These are phyloP conservation scores for Syngnathus scovelli DNA, from an alignment of 2,113 vertebrate genomes.

Conservation along the genomic window DNA sequence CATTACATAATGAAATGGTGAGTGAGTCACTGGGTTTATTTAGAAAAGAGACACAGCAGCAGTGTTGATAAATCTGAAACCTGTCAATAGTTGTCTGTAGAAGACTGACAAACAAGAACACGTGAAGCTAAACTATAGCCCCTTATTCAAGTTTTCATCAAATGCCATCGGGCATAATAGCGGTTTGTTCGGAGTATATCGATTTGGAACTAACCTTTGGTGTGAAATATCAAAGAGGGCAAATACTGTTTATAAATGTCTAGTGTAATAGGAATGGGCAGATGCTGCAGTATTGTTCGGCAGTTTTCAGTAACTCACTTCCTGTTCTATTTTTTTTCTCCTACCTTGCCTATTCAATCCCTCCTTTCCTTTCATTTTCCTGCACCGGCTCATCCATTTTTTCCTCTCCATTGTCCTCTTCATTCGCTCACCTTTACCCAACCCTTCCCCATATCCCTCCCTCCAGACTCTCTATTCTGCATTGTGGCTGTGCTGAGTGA, in stretches of 20 bases:
- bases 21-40: constrained; percentile 31
- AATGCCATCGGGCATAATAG: constrained; percentile 30
- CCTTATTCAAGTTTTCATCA: constrained; percentile 49
- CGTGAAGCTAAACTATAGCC: constrained; percentile 13
- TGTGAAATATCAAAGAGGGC: constrained; percentile 60
- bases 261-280: constrained; percentile 55
- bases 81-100: constrained; percentile 35
- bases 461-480: constrained; percentile 67
- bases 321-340: constrained; percentile 42
- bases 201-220: constrained; percentile 62
- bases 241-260: constrained; percentile 54
- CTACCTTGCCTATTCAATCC: constrained; percentile 22
- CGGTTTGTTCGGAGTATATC: constrained; percentile 41
- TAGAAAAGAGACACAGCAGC: constrained; percentile 34
- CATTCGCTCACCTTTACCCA: constrained; percentile 4
- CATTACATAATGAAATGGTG: constrained; percentile 25
- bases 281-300: constrained; percentile 47
- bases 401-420: constrained; percentile 9
- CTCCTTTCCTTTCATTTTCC: constrained; percentile 28
- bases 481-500: constrained; percentile 70
- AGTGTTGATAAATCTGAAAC: constrained; percentile 44
- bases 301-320: constrained; percentile 54
- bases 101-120: constrained; percentile 30
- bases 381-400: constrained; percentile 18
- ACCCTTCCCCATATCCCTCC: neutral